Conservation (phyloP, 2,113 vertebrate species). For the Paradisaea rubra region DNA sequence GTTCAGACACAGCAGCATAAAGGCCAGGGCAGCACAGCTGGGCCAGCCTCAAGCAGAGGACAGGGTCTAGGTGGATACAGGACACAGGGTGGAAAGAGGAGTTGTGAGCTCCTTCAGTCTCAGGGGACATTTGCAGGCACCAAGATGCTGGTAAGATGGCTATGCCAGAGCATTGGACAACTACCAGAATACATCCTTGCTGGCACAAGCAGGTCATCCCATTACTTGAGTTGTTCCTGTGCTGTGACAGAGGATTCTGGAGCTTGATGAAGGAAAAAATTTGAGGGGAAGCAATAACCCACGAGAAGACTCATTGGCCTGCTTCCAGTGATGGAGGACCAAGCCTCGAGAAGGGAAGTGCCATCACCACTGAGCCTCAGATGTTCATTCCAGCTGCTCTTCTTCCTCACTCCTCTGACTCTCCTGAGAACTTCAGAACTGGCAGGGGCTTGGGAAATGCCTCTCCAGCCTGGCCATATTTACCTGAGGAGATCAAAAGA, state of each 20-base stretch:
- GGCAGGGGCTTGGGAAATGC: not conserved
- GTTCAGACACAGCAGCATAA: not conserved
- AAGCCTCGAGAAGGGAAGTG: not conserved
- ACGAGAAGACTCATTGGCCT: not conserved
- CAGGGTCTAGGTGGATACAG: not conserved
- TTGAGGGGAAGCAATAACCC: not conserved
- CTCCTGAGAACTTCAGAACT: not conserved
- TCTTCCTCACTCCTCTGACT: not conserved
- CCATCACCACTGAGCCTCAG: not conserved
- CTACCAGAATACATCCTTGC: not conserved
- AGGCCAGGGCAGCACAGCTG: rapidly evolving
- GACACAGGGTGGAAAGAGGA: not conserved
- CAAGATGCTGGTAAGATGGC: not conserved
- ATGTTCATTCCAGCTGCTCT: not conserved
- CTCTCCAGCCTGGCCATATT: not conserved
- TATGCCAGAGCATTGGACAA: not conserved
- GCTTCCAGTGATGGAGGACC: not conserved
- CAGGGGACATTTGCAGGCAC: not conserved
- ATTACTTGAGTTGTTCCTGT: not conserved
- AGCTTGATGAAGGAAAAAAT: not conserved
- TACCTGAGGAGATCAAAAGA: not conserved
- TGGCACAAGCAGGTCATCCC: not conserved
- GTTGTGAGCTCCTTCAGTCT: not conserved
- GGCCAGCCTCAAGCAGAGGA: not conserved
- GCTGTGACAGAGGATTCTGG: not conserved